These are phyloP conservation scores for Hirtodrosophila confusa DNA, from an alignment of 2,888 invertebrate species.

Conservation along the genomic window DNA sequence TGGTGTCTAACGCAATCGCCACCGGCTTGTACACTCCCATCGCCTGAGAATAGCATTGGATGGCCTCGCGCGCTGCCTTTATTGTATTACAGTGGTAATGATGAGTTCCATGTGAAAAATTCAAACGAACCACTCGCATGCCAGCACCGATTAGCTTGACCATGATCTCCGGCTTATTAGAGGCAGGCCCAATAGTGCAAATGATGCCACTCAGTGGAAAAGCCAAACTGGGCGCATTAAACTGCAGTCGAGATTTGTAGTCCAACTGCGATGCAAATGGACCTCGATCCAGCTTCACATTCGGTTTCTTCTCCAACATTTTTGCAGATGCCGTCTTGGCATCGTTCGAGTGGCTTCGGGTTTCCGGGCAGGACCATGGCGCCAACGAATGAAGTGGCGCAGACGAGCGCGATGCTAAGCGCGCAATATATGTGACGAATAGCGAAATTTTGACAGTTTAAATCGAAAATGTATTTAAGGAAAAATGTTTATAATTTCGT, in stretches of 20 bases:
- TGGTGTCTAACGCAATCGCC: constrained; percentile 98
- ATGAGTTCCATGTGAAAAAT: constrained; percentile 97
- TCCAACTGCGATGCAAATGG: constrained; percentile 89
- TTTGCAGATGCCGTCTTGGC: neutral
- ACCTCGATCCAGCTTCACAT: constrained; percentile 41
- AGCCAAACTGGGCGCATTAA: constrained; percentile 92
- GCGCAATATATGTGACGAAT: constrained; percentile 15
- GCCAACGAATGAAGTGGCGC: constrained; percentile 1
- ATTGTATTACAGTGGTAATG: constrained; percentile 97
- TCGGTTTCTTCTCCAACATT: neutral
- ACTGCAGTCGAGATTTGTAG: constrained; percentile 96
- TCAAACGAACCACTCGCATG: constrained; percentile 97
- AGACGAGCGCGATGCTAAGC: constrained; percentile 12
- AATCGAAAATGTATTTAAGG: constrained; percentile 7
- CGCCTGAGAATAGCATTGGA: constrained; percentile 89
- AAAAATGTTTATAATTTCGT: neutral
- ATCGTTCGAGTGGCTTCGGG: constrained; percentile 9
- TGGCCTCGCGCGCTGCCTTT: constrained; percentile 92
- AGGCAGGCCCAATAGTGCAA: constrained; percentile 97
- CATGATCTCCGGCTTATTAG: constrained; percentile 90
- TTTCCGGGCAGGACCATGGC: constrained; percentile 1
- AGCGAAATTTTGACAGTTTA: constrained; percentile 39
- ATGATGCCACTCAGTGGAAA: constrained; percentile 97
- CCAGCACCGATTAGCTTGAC: constrained; percentile 97
- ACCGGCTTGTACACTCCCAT: constrained; percentile 90